Evolutionary conservation across 1,140 invertebrate genomes (phyloP).

Genomic region (Melipona quadrifasciata): DNA sequence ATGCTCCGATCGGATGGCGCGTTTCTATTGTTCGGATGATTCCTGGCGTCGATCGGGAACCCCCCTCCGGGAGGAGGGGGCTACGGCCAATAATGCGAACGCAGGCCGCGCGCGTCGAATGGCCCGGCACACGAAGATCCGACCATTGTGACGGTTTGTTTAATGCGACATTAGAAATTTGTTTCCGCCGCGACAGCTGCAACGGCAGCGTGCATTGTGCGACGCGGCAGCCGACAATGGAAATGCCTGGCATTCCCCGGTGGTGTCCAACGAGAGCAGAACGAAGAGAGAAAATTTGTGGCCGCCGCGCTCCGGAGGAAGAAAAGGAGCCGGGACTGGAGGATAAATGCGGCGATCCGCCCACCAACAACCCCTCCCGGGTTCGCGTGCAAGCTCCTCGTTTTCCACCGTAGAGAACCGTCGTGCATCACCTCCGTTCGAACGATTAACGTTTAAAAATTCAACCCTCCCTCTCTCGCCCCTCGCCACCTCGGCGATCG

Average conservation of each 20-base stretch:
- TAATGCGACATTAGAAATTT: slow-evolving; percentile 77
- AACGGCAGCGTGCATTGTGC: slow-evolving; percentile 59
- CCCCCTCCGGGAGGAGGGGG: too few species aligned
- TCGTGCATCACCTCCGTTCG: not conserved
- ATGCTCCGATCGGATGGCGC: slow-evolving; percentile 45
- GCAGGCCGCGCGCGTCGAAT: slow-evolving; percentile 57
- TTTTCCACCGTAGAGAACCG: not conserved
- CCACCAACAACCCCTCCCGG: slow-evolving; percentile 12
- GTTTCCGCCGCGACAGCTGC: slow-evolving; percentile 76
- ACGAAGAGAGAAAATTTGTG: slow-evolving; percentile 54
- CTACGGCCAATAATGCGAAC: slow-evolving; percentile 57
- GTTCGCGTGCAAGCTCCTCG: slow-evolving; percentile 15
- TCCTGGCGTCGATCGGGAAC: not conserved
- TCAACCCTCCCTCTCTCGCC: slow-evolving; percentile 25
- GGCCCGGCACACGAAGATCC: slow-evolving; percentile 38
- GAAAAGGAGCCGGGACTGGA: slow-evolving; percentile 47
- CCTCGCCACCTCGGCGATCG: not conserved
- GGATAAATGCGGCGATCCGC: slow-evolving; percentile 69
- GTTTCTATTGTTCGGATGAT: slow-evolving; percentile 60
- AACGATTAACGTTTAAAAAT: slow-evolving; percentile 59
- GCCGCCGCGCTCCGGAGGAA: slow-evolving; percentile 5
- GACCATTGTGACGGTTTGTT: slow-evolving; percentile 73
- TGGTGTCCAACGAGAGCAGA: slow-evolving; percentile 42
- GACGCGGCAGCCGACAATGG: slow-evolving; percentile 56
- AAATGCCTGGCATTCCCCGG: slow-evolving; percentile 72